Evolutionary conservation across 1,140 invertebrate genomes (phyloP), one percentile per base, ranked within the genome.

Genomic region (Calliopsis andreniformis): DNA sequence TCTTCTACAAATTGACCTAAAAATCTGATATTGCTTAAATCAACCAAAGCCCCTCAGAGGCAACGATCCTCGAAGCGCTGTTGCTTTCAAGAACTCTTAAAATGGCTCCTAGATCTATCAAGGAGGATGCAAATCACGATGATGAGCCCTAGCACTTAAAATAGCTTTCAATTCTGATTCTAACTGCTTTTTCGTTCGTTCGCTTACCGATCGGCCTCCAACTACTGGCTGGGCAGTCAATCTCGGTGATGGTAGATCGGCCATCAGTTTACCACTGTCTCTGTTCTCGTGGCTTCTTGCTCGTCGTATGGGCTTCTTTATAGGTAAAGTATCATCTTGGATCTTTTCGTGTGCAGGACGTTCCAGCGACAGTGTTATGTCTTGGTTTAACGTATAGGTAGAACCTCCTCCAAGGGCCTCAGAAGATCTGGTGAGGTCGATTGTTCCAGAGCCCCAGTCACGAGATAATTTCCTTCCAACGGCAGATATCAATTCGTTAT

Each of bases 21-120:
- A 90, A 92, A 90, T 91, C 88, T 89, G 90, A 92, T 91, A 92
- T 92, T 92, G 88, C 91, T 92, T 92, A 88, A 91, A 89, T 90
- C 89, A 88, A 90, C 87, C 79, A 89, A 87, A 91, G 91, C 91
- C 91, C 89, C 90, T 92, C 91, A 92, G 88, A 92, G 91, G 91
- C 91, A 86, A 86, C 88, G 84, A 87, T 85, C 83, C 68, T 84
- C 76, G 84, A 87, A 89, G 82, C 85, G 30, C 76, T 72, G 55
- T 59, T 84, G 71, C 80, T 82, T 86, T 86, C 82, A 85, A 86
- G 78, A 76, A 76, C 68, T 68, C 75, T 80, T 23, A 81, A n/a
- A 42, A n/a, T 43, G 47, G 42, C 25, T 51, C 51, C 1, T 32
- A 35, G 3, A 70, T 75, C 85, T 89, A 92, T 92, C 91, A 92